Conservation (phyloP, 1,140 invertebrate genomes). For the Manduca sexta region DNA sequence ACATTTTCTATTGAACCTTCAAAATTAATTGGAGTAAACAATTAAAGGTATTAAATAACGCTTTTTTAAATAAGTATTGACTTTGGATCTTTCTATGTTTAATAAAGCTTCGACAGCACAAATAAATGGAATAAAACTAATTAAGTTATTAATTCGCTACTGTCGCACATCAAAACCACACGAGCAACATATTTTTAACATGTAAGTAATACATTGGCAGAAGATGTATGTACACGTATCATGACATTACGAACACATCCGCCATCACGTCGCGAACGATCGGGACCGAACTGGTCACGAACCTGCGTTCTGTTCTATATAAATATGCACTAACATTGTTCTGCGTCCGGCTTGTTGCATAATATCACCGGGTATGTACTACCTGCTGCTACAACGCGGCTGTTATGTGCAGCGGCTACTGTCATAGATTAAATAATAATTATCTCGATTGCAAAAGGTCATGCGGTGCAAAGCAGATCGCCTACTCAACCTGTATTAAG, state of each 20-base stretch:
- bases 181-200: too few relatives aligned
- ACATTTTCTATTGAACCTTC: too few relatives aligned
- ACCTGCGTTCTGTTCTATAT: conserved; percentile 25
- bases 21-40: too few relatives aligned
- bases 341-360: conserved; percentile 60
- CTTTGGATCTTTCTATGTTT: too few relatives aligned
- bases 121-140: too few relatives aligned
- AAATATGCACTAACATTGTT: conserved; percentile 47
- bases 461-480: conserved; percentile 11
- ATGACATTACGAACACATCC: conserved; percentile 21
- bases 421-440: conserved; percentile 22
- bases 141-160: too few relatives aligned
- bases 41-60: too few relatives aligned
- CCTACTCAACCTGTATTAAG: conserved; percentile 4
- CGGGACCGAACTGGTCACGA: conserved; percentile 50
- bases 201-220: neutral
- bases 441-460: conserved; percentile 19
- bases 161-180: too few relatives aligned
- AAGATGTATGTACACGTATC: conserved; percentile 7
- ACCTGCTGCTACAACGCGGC: conserved; percentile 17
- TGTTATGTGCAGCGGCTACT: conserved; percentile 19
- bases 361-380: conserved; percentile 45
- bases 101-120: too few relatives aligned
- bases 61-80: too few relatives aligned
- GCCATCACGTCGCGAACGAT: conserved; percentile 11